Conservation (phyloP, 2,797 vertebrate species). For the Ceryle rudis region DNA sequence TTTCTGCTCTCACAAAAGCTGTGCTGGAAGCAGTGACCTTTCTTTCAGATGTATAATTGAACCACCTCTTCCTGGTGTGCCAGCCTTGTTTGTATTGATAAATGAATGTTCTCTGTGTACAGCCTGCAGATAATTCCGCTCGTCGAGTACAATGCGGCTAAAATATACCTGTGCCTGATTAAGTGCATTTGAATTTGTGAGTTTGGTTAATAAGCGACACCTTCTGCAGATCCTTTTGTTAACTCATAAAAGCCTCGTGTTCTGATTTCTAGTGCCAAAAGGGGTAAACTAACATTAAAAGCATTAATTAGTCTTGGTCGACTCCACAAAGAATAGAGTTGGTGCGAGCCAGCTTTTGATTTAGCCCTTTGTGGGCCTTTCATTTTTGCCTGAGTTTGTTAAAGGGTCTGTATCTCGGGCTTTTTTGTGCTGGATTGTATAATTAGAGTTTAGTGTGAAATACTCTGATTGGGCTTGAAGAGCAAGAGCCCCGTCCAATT, state of each 20-base stretch:
- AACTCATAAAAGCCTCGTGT: neutral
- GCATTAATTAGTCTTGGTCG: conserved; percentile 53
- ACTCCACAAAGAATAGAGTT: conserved; percentile 18
- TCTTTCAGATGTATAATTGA: conserved; percentile 67
- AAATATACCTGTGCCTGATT: conserved; percentile 20
- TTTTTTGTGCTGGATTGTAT: neutral
- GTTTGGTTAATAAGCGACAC: conserved; percentile 36
- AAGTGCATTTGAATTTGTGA: conserved; percentile 5
- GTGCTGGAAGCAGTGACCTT: conserved; percentile 2
- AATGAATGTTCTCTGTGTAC: conserved; percentile 25
- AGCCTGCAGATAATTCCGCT: conserved; percentile 12
- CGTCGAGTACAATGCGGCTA: neutral
- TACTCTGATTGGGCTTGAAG: neutral
- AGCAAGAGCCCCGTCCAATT: neutral
- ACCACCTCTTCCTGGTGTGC: neutral
- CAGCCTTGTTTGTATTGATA: conserved; percentile 64
- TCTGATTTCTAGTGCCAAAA: conserved; percentile 30
- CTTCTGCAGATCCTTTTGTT: conserved; percentile 28
- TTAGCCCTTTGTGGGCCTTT: conserved; percentile 21
- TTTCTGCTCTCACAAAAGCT: conserved; percentile 8
- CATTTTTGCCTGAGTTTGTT: conserved; percentile 46
- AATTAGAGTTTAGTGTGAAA: conserved; percentile 29
- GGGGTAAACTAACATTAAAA: conserved; percentile 54
- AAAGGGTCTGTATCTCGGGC: neutral
- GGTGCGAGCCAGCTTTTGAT: conserved; percentile 50